Percentiles rank a stretch among this genome's conserved stretches.
Conservation (phyloP, 2,797 vertebrate species). For the Sciurus carolinensis region DNA sequence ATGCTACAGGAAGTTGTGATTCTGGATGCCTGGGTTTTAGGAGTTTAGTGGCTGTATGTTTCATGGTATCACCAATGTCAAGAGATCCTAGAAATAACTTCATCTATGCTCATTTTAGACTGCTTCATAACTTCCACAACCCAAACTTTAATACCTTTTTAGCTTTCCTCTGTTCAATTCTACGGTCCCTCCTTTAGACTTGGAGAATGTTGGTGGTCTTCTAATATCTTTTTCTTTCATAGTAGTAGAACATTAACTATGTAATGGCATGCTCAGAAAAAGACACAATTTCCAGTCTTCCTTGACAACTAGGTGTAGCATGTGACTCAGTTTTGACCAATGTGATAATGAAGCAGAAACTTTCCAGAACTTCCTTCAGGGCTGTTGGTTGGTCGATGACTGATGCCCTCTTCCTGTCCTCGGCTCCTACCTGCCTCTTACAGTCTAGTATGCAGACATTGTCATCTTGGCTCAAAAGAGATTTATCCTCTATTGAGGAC, state of each 20-base stretch:
- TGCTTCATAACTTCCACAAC: not conserved
- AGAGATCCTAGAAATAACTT: not conserved
- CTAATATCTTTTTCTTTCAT: not conserved
- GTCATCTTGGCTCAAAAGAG: not conserved
- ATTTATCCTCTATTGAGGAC: not conserved
- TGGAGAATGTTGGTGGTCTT: not conserved
- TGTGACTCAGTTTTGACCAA: not conserved
- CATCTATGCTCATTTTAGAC: not conserved
- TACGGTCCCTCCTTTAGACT: not conserved
- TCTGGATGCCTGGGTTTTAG: not conserved
- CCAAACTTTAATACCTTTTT: not conserved
- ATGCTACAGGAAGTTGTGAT: not conserved
- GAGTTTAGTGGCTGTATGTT: not conserved
- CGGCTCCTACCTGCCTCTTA: not conserved
- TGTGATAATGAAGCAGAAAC: not conserved
- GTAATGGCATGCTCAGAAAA: not conserved
- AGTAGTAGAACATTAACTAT: not conserved
- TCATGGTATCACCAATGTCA: not conserved
- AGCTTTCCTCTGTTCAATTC: not conserved
- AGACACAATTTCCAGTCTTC: not conserved
- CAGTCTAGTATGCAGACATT: too few relatives aligned
- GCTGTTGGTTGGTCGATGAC: not conserved
- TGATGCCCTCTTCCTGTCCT: not conserved
- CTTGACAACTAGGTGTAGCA: not conserved
- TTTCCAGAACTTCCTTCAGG: not conserved